Evolutionary conservation across 2,888 invertebrate genomes (phyloP).

Genomic region (Agrochola macilenta): DNA sequence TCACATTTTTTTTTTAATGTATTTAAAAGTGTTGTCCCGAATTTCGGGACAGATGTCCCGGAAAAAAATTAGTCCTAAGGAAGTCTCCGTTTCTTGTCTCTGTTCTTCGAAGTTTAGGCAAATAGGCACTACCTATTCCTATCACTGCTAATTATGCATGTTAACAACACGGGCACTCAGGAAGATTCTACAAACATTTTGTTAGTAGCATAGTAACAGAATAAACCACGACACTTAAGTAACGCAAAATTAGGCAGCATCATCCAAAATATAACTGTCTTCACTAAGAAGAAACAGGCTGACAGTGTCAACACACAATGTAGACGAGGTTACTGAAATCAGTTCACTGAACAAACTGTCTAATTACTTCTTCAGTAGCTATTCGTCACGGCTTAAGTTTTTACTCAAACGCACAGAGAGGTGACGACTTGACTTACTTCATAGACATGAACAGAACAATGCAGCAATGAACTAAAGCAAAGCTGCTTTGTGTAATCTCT

Average conservation of each 20-base stretch:
- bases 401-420: background rate
- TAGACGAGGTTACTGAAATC: conserved; percentile 24
- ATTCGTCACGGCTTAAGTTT: conserved; percentile 21
- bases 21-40: too few relatives aligned
- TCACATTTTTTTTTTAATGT: too few relatives aligned
- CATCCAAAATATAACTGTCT: background rate
- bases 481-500: conserved; percentile 16
- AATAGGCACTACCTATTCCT: too few relatives aligned
- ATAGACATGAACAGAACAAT: background rate
- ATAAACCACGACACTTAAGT: background rate
- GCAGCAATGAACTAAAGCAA: background rate
- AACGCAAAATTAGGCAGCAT: background rate
- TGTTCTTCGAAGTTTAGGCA: too few relatives aligned
- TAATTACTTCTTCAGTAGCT: conserved; percentile 4
- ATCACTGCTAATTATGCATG: too few relatives aligned
- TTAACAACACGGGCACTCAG: background rate
- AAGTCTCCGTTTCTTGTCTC: too few relatives aligned
- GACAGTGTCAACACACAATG: conserved; percentile 23
- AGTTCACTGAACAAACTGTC: conserved; percentile 29
- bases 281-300: background rate
- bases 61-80: too few relatives aligned
- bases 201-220: background rate
- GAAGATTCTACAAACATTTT: background rate
- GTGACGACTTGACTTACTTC: conserved; percentile 21
- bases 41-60: too few relatives aligned